Evolutionary conservation across 2,113 vertebrate genomes (phyloP).

Genomic region (Microcebus tavaratra): DNA sequence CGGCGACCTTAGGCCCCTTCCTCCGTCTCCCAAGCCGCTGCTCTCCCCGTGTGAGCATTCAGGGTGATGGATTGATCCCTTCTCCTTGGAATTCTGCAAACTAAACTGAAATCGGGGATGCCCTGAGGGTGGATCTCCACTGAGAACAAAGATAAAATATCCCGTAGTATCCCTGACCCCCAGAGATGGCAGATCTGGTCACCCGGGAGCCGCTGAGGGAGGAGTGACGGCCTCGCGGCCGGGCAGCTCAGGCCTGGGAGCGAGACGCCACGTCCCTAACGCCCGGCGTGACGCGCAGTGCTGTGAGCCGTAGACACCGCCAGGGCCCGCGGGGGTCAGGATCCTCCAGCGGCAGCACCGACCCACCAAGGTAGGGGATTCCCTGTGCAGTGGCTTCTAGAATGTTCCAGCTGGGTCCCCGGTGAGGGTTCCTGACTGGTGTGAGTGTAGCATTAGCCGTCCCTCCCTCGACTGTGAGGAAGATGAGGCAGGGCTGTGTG

Average conservation of each 20-base stretch:
- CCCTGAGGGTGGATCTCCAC: not conserved
- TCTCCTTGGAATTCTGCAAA: not conserved
- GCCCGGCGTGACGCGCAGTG: not conserved
- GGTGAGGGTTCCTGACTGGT: fast-evolving
- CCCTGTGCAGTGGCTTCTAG: not conserved
- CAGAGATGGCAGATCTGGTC: not conserved
- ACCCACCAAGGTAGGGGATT: not conserved
- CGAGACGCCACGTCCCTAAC: fast-evolving
- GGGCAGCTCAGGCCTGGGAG: not conserved
- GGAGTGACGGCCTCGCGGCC: not conserved
- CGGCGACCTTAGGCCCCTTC: not conserved
- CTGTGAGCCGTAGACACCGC: fast-evolving
- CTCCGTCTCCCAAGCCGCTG: not conserved
- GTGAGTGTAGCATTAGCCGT: too few relatives aligned
- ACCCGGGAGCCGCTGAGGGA: not conserved
- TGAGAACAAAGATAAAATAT: not conserved
- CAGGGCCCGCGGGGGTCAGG: not conserved
- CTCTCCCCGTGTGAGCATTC: not conserved
- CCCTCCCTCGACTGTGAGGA: not conserved
- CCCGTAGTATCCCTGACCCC: too few relatives aligned
- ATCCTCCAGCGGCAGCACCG: not conserved
- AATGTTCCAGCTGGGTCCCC: not conserved
- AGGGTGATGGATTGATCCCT: not conserved
- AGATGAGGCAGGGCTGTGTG: not conserved
- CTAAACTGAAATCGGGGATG: not conserved